A percentile compares a stretch with the other conserved stretches of the same genome.
Evolutionary conservation across 2,113 vertebrate species (phyloP).

Genomic region (Recurvirostra avosetta): DNA sequence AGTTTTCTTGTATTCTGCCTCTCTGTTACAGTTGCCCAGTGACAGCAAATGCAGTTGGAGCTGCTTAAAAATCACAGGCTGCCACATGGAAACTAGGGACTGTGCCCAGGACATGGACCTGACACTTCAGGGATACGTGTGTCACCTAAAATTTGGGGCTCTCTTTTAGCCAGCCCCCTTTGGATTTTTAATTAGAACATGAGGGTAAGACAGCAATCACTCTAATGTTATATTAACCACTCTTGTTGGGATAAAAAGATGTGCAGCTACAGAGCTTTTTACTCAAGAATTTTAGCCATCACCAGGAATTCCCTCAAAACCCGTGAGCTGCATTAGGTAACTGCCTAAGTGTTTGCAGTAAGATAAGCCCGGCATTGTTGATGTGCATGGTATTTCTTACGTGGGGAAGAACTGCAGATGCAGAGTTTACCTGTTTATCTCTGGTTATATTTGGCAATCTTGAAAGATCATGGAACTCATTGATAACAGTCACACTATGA

Average conservation of each 20-base stretch:
- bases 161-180: neutral
- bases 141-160: neutral
- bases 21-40: neutral
- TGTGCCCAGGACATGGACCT: neutral
- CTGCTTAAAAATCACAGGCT: neutral
- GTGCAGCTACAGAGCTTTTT: neutral
- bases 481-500: neutral
- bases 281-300: neutral
- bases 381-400: neutral
- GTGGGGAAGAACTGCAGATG: neutral
- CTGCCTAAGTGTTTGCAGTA: neutral
- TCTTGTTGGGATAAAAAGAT: neutral
- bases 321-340: neutral
- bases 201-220: neutral
- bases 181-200: neutral
- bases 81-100: neutral
- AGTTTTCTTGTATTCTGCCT: neutral
- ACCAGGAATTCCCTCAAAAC: neutral
- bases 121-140: neutral
- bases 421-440: neutral
- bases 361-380: neutral
- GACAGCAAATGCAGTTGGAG: neutral
- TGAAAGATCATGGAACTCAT: neutral
- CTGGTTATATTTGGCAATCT: neutral
- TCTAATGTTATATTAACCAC: neutral